A percentile compares a stretch with the other conserved stretches of the same genome.
Evolutionary conservation across 2,888 invertebrate species (phyloP).

Genomic region (Caradrina kadenii): DNA sequence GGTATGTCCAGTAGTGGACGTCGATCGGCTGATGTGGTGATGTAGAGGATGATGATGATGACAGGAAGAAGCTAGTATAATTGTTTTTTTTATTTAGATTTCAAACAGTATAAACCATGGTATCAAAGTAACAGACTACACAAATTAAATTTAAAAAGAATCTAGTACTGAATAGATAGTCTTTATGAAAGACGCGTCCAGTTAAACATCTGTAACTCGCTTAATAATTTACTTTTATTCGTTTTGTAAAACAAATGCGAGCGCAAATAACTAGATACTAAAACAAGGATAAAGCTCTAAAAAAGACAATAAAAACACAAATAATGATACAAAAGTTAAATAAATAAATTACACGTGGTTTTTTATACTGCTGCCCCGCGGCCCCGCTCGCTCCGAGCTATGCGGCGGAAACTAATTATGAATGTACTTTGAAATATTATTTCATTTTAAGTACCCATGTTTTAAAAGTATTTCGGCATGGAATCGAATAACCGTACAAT

Average conservation of each 20-base stretch:
- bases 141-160: no score
- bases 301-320: constrained; percentile 30
- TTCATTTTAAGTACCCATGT: no score
- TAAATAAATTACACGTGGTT: constrained; percentile 44
- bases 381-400: constrained; percentile 13
- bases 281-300: constrained; percentile 29
- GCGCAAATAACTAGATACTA: not conserved
- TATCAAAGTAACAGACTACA: no score
- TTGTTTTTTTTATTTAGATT: no score
- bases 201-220: not conserved
- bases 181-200: not conserved
- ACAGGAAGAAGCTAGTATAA: no score
- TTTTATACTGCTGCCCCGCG: constrained; percentile 7
- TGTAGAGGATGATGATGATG: no score
- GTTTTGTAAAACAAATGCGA: not conserved
- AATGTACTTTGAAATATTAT: not conserved
- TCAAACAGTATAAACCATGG: no score
- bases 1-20: no score
- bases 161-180: no score
- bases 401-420: constrained; percentile 8
- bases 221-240: not conserved
- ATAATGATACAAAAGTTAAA: constrained; percentile 32
- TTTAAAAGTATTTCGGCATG: no score
- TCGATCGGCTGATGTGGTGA: no score
- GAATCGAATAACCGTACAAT: no score